Percentiles rank a stretch among this genome's conserved stretches.
Evolutionary conservation across 2,888 invertebrate genomes (phyloP).

Genomic region (Halictus ligatus): DNA sequence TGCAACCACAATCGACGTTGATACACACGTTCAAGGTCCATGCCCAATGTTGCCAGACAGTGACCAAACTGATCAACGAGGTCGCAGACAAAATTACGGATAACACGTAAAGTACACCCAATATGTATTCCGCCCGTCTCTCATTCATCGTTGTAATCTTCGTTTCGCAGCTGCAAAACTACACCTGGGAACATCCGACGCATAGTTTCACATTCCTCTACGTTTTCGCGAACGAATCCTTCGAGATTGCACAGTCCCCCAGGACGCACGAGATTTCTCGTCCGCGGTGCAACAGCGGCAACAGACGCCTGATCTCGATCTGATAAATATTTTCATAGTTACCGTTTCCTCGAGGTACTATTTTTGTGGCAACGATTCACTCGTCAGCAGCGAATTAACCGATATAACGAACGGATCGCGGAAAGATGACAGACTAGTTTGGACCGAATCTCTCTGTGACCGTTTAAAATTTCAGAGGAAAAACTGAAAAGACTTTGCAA

Average conservation of each 20-base stretch:
- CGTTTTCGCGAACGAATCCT: background rate
- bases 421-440: background rate
- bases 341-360: slow-evolving; percentile 39
- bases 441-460: background rate
- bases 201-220: background rate
- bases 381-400: background rate
- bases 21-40: slow-evolving; percentile 80
- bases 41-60: slow-evolving; percentile 83
- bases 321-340: slow-evolving; percentile 56
- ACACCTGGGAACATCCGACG: background rate
- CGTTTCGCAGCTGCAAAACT: background rate
- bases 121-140: slow-evolving; percentile 70
- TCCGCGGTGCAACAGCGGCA: slow-evolving; percentile 11
- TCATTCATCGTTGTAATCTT: slow-evolving; percentile 67
- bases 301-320: slow-evolving; percentile 16
- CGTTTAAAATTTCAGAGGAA: background rate
- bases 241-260: background rate
- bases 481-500: background rate
- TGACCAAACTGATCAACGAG: slow-evolving; percentile 75
- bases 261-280: background rate
- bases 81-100: slow-evolving; percentile 72
- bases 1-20: slow-evolving; percentile 82
- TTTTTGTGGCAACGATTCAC: slow-evolving; percentile 37
- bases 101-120: slow-evolving; percentile 73
- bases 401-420: background rate